Percentiles rank a stretch among this genome's conserved stretches.
These are phyloP conservation scores for Sinocyclocheilus maitianheensis DNA, from an alignment of 2,113 vertebrate genomes.

Conservation along the genomic window DNA sequence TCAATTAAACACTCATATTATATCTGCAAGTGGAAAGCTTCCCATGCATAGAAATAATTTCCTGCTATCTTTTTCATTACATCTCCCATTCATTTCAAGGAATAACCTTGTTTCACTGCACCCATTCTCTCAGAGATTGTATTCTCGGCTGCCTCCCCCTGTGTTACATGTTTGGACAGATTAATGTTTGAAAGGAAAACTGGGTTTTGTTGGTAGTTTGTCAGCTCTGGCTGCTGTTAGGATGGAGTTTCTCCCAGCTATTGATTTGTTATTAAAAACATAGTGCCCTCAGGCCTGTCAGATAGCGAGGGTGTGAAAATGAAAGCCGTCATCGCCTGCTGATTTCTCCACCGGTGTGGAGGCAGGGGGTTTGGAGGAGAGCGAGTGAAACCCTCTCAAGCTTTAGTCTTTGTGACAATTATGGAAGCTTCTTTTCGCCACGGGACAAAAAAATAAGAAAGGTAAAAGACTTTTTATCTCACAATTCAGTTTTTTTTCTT, in stretches of 20 bases:
- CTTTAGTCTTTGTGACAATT: too few species aligned
- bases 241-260: constrained; percentile 10
- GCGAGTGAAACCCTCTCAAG: too few species aligned
- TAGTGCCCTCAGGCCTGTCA: background rate
- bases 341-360: too few species aligned
- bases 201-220: constrained; percentile 33
- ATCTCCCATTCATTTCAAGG: constrained; percentile 16
- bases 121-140: constrained; percentile 16
- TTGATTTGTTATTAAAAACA: constrained; percentile 53
- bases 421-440: background rate
- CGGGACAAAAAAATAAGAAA: background rate
- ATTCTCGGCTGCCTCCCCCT: background rate
- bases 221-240: constrained; percentile 47
- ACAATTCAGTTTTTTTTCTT: background rate
- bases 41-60: constrained; percentile 44
- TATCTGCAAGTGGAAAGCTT: constrained; percentile 33
- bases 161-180: constrained; percentile 4
- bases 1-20: constrained; percentile 54
- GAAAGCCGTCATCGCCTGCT: too few species aligned
- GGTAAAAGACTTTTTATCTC: background rate
- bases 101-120: constrained; percentile 14
- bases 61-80: constrained; percentile 38
- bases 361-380: too few species aligned
- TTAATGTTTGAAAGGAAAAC: constrained; percentile 27
- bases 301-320: too few species aligned